phyloP scores from a whole-genome alignment of 2,113 vertebrate genomes.

The Pholis gunnellus region DNA sequence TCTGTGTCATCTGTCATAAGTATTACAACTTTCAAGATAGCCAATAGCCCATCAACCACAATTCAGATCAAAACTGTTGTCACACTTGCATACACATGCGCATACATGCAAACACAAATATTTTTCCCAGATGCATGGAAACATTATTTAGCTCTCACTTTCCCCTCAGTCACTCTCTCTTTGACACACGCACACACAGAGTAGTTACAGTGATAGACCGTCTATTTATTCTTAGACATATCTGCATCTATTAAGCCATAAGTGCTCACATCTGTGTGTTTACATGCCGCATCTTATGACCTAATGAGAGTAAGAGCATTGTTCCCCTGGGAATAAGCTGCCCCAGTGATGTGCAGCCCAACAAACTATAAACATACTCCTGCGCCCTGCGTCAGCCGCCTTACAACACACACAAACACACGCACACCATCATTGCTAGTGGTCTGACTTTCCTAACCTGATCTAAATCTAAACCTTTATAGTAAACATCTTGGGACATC shows the following conservation, averaged over 20 bases:
- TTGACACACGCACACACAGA: slow-evolving; percentile 36
- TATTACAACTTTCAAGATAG: background rate
- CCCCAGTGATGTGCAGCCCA: slow-evolving; percentile 61
- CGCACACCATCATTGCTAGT: slow-evolving; percentile 36
- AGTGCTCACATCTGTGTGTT: slow-evolving; percentile 79
- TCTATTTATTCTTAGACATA: slow-evolving; percentile 75
- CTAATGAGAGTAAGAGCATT: slow-evolving; percentile 76
- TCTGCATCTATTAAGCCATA: slow-evolving; percentile 64
- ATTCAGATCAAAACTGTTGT: background rate
- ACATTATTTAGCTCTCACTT: slow-evolving; percentile 34
- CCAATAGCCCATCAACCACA: background rate
- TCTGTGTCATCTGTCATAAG: background rate
- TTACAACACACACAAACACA: slow-evolving; percentile 45
- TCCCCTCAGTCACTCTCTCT: slow-evolving; percentile 35
- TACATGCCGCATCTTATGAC: slow-evolving; percentile 70
- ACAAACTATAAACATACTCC: slow-evolving; percentile 79
- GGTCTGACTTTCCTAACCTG: slow-evolving; percentile 76
- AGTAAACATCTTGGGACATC: slow-evolving; percentile 84
- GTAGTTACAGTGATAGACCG: slow-evolving; percentile 59
- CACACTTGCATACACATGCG: slow-evolving; percentile 3
- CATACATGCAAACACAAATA: slow-evolving; percentile 22
- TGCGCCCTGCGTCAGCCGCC: slow-evolving; percentile 51
- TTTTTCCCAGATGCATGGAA: slow-evolving; percentile 32
- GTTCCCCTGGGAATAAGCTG: slow-evolving; percentile 74
- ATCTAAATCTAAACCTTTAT: slow-evolving; percentile 84